phyloP scores from a whole-genome alignment of 2,113 vertebrate species.

The Gambusia affinis region DNA sequence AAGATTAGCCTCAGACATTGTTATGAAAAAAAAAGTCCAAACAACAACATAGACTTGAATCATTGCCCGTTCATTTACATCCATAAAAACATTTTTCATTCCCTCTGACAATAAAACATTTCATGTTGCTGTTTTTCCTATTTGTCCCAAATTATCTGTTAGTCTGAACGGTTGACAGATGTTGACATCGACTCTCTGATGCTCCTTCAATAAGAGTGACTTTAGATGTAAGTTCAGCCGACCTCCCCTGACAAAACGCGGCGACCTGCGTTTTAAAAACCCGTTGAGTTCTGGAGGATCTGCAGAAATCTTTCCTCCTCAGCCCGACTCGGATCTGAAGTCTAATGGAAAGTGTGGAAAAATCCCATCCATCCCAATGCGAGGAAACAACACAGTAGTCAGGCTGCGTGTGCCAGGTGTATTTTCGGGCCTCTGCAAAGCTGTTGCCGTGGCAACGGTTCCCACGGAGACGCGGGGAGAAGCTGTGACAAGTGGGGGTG shows the following conservation, averaged over 20 bases:
- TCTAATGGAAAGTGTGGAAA: constrained; percentile 6
- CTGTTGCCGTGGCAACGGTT: constrained; percentile 81
- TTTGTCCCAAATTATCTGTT: not conserved
- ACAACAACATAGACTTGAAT: not conserved
- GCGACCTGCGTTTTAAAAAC: too few relatives aligned
- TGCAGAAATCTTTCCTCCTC: not conserved
- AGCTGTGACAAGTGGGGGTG: constrained; percentile 51
- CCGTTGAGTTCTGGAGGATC: not conserved
- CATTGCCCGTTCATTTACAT: not conserved
- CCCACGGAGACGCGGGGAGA: constrained; percentile 70
- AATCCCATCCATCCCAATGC: constrained; percentile 31
- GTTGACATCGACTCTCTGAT: not conserved
- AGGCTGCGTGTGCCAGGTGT: constrained; percentile 53
- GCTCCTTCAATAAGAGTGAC: not conserved
- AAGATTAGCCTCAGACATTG: too few relatives aligned
- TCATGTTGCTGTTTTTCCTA: not conserved
- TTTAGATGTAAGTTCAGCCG: too few relatives aligned
- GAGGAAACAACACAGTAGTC: constrained; percentile 50
- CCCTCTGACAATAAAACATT: not conserved
- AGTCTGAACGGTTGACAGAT: not conserved
- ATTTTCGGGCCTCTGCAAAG: constrained; percentile 64
- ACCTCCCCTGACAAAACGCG: too few relatives aligned
- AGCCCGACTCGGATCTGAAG: not conserved
- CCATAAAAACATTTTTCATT: not conserved
- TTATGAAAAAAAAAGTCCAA: not conserved